Evolutionary conservation across 92 coral and sea anemone genomes (phyloP).

Genomic region (Porites lobata): DNA sequence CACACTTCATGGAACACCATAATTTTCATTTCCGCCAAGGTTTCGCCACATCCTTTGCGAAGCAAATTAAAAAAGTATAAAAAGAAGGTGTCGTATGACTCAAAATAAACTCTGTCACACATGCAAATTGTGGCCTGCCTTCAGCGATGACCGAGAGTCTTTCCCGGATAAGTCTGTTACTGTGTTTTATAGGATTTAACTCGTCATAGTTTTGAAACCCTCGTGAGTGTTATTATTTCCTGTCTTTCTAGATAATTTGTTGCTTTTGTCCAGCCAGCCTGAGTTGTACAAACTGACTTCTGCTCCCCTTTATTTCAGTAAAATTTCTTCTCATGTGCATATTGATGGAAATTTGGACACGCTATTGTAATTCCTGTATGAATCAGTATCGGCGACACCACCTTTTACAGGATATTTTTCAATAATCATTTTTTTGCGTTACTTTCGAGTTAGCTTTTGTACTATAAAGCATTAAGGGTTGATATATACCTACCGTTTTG

Average conservation of each 20-base stretch:
- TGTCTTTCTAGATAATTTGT: background rate
- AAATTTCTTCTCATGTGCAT: too few species aligned
- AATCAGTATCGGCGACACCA: background rate
- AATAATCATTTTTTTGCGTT: too few species aligned
- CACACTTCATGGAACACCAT: background rate
- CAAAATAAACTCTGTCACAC: background rate
- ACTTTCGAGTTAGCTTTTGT: too few species aligned
- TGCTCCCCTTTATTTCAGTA: background rate
- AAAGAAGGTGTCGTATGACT: constrained; percentile 32
- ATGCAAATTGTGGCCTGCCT: constrained; percentile 1
- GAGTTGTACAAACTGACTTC: background rate
- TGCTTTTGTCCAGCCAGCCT: constrained; percentile 5
- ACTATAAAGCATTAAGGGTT: too few species aligned
- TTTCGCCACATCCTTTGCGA: background rate
- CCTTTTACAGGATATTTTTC: background rate
- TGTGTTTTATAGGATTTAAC: constrained; percentile 1
- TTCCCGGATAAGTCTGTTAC: background rate
- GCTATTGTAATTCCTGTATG: too few species aligned
- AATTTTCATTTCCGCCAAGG: background rate
- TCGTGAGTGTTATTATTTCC: constrained; percentile 15
- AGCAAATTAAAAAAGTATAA: constrained; percentile 24
- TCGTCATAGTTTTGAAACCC: constrained; percentile 6
- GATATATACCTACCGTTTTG: background rate
- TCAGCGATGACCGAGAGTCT: background rate
- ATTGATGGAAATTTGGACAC: background rate